A percentile compares a stretch with the other conserved stretches of the same genome.
These are phyloP conservation scores for Rhinolophus ferrumequinum DNA, from an alignment of 2,113 vertebrate genomes.

Conservation along the genomic window DNA sequence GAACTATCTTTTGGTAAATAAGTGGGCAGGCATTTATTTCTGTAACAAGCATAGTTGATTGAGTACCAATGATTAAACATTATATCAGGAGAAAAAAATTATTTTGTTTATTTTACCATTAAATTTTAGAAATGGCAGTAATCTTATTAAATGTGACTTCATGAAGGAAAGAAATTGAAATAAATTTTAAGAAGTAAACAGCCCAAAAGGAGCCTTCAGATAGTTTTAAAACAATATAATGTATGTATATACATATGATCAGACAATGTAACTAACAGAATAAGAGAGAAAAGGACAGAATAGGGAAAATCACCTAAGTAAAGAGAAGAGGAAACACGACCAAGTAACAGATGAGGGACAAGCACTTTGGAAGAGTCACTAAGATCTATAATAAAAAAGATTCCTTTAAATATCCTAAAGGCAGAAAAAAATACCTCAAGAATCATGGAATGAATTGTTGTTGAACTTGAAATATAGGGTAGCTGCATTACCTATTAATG, in stretches of 20 bases:
- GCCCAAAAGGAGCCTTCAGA: background rate
- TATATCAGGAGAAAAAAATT: background rate
- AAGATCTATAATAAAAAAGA: background rate
- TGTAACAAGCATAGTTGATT: background rate
- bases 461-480: background rate
- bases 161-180: constrained; percentile 9
- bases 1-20: background rate
- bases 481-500: background rate
- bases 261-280: constrained; percentile 12
- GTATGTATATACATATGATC: background rate
- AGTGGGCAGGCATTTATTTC: background rate
- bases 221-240: background rate
- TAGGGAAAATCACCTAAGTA: background rate
- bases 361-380: background rate
- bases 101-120: background rate
- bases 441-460: background rate
- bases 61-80: background rate
- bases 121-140: background rate
- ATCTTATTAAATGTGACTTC: background rate
- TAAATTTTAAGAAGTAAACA: background rate
- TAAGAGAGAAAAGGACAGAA: background rate
- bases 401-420: background rate
- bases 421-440: background rate
- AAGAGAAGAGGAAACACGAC: background rate
- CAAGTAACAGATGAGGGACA: background rate